These are phyloP conservation scores for Catostomus latipinnis DNA, from an alignment of 2,797 vertebrate species.

Conservation along the genomic window DNA sequence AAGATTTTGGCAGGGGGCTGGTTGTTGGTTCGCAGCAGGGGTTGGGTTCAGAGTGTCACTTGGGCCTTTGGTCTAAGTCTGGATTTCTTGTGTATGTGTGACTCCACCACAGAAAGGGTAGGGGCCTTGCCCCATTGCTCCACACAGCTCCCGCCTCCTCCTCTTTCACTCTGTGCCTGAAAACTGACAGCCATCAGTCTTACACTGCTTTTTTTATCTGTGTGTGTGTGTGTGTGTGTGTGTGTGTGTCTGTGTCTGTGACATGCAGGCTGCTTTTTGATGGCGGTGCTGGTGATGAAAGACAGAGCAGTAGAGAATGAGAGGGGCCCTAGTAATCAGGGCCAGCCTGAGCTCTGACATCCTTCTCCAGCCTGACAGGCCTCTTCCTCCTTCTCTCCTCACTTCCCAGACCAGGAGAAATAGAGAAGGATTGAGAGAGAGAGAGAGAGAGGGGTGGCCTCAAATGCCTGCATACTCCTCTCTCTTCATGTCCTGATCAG, in stretches of 20 bases:
- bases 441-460: slow-evolving; percentile 20
- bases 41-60: slow-evolving; percentile 77
- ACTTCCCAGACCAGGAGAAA: slow-evolving; percentile 67
- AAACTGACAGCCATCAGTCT: slow-evolving; percentile 90
- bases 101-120: slow-evolving; percentile 24
- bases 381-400: slow-evolving; percentile 90
- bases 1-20: slow-evolving; percentile 48
- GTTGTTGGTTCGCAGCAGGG: slow-evolving; percentile 57
- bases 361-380: slow-evolving; percentile 95
- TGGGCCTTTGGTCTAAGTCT: slow-evolving; percentile 79
- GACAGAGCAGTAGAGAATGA: slow-evolving; percentile 81
- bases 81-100: slow-evolving; percentile 65
- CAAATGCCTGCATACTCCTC: slow-evolving; percentile 54
- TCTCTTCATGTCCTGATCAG: slow-evolving; percentile 90
- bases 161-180: slow-evolving; percentile 63
- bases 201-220: slow-evolving; percentile 72
- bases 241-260: slow-evolving; percentile 71
- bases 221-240: slow-evolving; percentile 70
- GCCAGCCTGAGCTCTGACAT: slow-evolving; percentile 91
- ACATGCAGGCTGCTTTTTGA: slow-evolving; percentile 78
- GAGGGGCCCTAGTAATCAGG: slow-evolving; percentile 91
- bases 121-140: slow-evolving; percentile 74
- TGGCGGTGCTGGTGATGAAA: slow-evolving; percentile 88
- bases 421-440: slow-evolving; percentile 35
- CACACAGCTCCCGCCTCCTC: slow-evolving; percentile 62